phyloP scores from a whole-genome alignment of 2,113 vertebrate genomes.

The Rallus limicola region DNA sequence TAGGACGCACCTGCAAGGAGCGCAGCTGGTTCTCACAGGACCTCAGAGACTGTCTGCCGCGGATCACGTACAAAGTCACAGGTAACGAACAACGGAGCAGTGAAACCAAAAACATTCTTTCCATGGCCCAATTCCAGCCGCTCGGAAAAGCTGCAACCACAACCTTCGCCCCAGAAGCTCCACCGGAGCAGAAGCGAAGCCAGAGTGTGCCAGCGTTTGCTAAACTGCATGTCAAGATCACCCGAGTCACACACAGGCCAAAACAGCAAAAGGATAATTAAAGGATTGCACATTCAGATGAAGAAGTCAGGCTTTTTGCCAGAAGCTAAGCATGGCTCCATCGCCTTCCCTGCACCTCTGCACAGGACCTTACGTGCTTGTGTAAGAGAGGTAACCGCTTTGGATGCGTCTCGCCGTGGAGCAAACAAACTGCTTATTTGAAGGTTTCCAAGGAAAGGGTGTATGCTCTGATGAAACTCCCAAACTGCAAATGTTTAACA shows the following conservation, averaged over 20 bases:
- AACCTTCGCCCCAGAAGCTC: not conserved
- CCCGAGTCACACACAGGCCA: not conserved
- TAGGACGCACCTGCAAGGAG: rapidly evolving
- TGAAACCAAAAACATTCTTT: not conserved
- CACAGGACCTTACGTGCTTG: rapidly evolving
- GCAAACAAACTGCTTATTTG: not conserved
- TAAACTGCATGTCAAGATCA: not conserved
- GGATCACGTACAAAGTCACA: not conserved
- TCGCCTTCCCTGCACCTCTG: not conserved
- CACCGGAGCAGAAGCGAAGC: not conserved
- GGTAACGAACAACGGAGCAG: not conserved
- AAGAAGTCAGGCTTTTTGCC: not conserved
- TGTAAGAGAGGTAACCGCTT: not conserved
- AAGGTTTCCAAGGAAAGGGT: not conserved
- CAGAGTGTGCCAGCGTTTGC: not conserved
- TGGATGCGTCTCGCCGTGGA: rapidly evolving
- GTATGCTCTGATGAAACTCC: not conserved
- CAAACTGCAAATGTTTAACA: conserved; percentile 6
- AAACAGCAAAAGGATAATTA: not conserved
- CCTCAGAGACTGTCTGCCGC: not conserved
- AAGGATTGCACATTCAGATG: not conserved
- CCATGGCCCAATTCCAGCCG: not conserved
- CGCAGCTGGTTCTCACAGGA: rapidly evolving
- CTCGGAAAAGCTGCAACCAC: not conserved
- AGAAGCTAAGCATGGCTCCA: not conserved